Conservation (phyloP, 2,888 invertebrate genomes). For the Synergus umbraculus region DNA sequence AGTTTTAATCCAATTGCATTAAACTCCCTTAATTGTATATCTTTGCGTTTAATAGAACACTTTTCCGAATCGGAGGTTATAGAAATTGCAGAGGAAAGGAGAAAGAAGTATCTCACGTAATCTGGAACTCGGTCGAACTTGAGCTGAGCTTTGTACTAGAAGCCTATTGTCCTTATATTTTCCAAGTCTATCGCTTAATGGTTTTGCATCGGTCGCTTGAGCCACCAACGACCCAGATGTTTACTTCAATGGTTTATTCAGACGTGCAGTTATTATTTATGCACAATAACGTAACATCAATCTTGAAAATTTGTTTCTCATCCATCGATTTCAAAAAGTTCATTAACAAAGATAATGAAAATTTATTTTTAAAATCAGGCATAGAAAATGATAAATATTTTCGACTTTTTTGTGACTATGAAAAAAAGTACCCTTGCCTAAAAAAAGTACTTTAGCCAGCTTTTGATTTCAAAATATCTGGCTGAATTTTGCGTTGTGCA, state of each 20-base stretch:
- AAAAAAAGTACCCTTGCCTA: no score
- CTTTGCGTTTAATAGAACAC: not conserved
- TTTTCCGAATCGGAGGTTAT: not conserved
- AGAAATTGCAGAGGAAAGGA: constrained; percentile 35
- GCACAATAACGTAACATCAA: no score
- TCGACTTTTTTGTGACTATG: no score
- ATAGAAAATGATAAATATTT: no score
- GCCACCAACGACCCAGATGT: not conserved
- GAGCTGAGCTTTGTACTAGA: constrained; percentile 1
- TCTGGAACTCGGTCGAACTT: constrained; percentile 27
- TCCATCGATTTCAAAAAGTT: no score
- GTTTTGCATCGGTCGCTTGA: constrained; percentile 12
- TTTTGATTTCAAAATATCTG: no score
- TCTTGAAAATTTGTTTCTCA: no score
- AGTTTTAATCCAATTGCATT: not conserved
- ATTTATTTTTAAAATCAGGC: no score
- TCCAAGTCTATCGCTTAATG: constrained; percentile 31
- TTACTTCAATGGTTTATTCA: constrained; percentile 3
- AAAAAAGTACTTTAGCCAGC: no score
- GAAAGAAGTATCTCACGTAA: constrained; percentile 24
- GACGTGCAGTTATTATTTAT: no score
- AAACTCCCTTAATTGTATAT: not conserved
- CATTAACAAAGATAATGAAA: no score
- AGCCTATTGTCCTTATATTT: constrained; percentile 32
- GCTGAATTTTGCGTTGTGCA: no score